Conservation (phyloP, 2,113 vertebrate species). For the Pelmatolapia mariae region DNA sequence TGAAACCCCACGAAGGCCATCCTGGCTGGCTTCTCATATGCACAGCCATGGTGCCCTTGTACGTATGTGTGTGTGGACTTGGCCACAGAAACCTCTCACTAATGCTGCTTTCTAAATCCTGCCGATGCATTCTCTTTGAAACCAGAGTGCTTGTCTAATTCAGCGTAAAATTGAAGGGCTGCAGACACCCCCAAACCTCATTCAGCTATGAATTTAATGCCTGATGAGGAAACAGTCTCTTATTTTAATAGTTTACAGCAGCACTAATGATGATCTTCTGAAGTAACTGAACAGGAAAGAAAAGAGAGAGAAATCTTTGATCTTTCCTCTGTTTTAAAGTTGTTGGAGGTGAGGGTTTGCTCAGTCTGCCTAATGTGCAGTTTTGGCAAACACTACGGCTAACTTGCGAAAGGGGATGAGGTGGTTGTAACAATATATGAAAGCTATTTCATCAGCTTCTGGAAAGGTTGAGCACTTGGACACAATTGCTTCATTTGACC, state of each 20-base stretch:
- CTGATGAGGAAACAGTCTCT: background rate
- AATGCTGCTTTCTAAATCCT: conserved; percentile 25
- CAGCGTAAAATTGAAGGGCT: conserved; percentile 34
- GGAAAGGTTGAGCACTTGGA: conserved; percentile 24
- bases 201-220: background rate
- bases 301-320: background rate
- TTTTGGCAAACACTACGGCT: background rate
- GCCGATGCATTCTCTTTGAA: conserved; percentile 27
- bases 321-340: conserved; percentile 18
- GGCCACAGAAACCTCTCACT: background rate
- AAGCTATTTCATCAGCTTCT: conserved; percentile 18
- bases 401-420: background rate
- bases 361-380: background rate
- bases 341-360: background rate
- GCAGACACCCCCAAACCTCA: background rate
- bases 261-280: background rate
- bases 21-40: background rate
- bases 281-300: conserved; percentile 16
- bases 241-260: background rate
- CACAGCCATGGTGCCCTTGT: background rate
- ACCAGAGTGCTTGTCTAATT: conserved; percentile 37
- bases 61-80: background rate
- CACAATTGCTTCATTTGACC: background rate
- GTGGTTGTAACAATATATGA: conserved; percentile 44
- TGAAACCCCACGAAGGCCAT: background rate